Evolutionary conservation across 2,888 invertebrate species (phyloP), one percentile per base, ranked within the genome.

Genomic region (Meganola albula): DNA sequence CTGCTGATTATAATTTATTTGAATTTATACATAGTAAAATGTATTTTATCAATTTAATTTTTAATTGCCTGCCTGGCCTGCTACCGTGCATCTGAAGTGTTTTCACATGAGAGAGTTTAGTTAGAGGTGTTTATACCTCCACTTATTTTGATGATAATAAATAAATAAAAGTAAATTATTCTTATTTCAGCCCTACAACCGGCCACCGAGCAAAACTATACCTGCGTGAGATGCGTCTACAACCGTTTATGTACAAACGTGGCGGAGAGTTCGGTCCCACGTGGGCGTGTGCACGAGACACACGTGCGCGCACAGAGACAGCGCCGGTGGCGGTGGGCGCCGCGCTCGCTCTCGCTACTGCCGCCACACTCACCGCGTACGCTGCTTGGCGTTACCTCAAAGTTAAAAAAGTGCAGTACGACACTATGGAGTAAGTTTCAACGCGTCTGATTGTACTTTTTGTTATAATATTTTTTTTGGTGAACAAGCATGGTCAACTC

Each of bases 171-270:
- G n/a, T n/a, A n/a, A n/a, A n/a, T n/a, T 4, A 7, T 23, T 6
- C 4, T 12, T 20, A 10, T 55, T 57, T 0, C 64, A 83, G 80
- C 30, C 57, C 80, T 5, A 63, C 64, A 9, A 63, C 70, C 5
- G 73, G 66, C 1, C 90, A 90, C 53, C 87, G 88, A 33, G 92
- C 91, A 0, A 90, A 89, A 24, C 74, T 92, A 1, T 89, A 90
- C 51, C 78, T 92, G 8, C 87, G 91, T 12, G 90, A 91, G 46
- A 84, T 94, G 78, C 90, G 92, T 37, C 88, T 96, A 35, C 96
- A 96, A 63, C 94, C 96, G 12, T 96, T 96, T 75, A 95, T 95
- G 90, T 94, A 93, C 77, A 93, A 93, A 66, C 92, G 91, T 24
- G 91, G 91, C 23, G 89, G 89, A 0, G 88, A 87, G 41, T 90